A percentile compares a stretch with the other conserved stretches of the same genome.
phyloP scores from a whole-genome alignment of 2,888 invertebrate species.

The Neuroscelio doddi region DNA sequence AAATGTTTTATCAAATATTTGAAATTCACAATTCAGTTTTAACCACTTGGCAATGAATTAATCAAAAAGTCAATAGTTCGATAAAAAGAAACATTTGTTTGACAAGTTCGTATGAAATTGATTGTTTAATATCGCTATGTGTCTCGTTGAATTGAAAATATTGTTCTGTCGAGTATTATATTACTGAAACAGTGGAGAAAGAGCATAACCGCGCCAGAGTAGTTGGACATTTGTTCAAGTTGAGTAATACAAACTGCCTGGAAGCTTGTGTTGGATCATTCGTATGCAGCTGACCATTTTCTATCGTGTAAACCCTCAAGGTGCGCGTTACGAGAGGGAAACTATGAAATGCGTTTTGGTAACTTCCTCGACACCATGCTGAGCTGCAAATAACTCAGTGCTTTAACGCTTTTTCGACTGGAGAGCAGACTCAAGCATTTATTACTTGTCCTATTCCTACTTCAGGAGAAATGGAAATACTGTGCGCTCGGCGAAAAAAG shows the following conservation, averaged over 20 bases:
- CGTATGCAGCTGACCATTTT: slow-evolving; percentile 32
- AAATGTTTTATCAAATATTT: too few relatives aligned
- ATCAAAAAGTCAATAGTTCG: too few relatives aligned
- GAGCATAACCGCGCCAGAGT: slow-evolving; percentile 3
- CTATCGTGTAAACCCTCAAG: slow-evolving; percentile 26
- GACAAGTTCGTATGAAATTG: too few relatives aligned
- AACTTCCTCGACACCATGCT: slow-evolving; percentile 13
- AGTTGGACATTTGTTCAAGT: slow-evolving; percentile 22
- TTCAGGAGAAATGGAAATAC: too few relatives aligned
- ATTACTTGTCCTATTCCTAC: not conserved
- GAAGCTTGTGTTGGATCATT: slow-evolving; percentile 17
- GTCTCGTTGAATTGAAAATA: slow-evolving; percentile 11
- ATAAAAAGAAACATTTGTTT: too few relatives aligned
- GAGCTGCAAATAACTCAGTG: slow-evolving; percentile 22
- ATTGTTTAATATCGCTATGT: not conserved
- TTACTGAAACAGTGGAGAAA: slow-evolving; percentile 6
- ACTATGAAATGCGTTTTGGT: slow-evolving; percentile 33
- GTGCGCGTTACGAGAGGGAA: slow-evolving; percentile 21
- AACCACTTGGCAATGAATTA: too few relatives aligned
- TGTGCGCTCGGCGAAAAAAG: too few relatives aligned
- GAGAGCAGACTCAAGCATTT: not conserved
- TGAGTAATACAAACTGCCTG: slow-evolving; percentile 17
- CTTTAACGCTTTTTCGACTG: slow-evolving; percentile 13
- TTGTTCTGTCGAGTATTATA: slow-evolving; percentile 9
- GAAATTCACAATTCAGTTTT: too few relatives aligned